Percentiles rank a stretch among this genome's conserved stretches.
Conservation (phyloP, 2,888 invertebrate genomes). For the Macrosoma leucophasiata region DNA sequence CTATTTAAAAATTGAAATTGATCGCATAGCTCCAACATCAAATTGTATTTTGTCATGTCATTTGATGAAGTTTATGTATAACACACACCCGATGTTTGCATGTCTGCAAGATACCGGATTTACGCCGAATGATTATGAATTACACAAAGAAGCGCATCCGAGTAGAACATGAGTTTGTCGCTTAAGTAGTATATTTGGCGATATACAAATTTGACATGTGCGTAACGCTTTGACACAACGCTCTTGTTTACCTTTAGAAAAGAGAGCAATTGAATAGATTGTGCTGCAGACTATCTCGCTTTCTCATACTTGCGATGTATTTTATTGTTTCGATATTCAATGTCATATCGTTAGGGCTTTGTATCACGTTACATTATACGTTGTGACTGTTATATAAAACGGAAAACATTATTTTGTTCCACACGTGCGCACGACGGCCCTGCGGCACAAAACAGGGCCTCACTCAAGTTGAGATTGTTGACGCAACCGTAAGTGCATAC, state of each 20-base stretch:
- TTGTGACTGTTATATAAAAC: conserved; percentile 45
- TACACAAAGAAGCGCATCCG: conserved; percentile 3
- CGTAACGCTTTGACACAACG: conserved; percentile 59
- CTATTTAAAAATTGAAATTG: conserved; percentile 5
- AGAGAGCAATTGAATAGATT: no score
- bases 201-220: conserved; percentile 39
- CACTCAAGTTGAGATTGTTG: conserved; percentile 71
- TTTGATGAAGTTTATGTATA: conserved; percentile 9
- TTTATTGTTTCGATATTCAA: no score
- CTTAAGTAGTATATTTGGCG: conserved; percentile 68
- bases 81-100: conserved; percentile 22
- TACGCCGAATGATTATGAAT: no score
- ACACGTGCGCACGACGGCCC: conserved; percentile 63
- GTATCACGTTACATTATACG: no score
- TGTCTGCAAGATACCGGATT: conserved; percentile 25
- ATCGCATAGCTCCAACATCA: conserved; percentile 10
- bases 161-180: conserved; percentile 20
- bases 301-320: no score
- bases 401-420: conserved; percentile 64
- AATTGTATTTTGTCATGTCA: conserved; percentile 30
- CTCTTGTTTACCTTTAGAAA: no score
- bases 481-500: conserved; percentile 75
- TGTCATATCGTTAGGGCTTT: no score
- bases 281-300: conserved; percentile 10
- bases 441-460: conserved; percentile 63